A percentile compares a stretch with the other conserved stretches of the same genome.
Evolutionary conservation across 1,140 invertebrate genomes (phyloP).

Genomic region (Saccostrea echinata): DNA sequence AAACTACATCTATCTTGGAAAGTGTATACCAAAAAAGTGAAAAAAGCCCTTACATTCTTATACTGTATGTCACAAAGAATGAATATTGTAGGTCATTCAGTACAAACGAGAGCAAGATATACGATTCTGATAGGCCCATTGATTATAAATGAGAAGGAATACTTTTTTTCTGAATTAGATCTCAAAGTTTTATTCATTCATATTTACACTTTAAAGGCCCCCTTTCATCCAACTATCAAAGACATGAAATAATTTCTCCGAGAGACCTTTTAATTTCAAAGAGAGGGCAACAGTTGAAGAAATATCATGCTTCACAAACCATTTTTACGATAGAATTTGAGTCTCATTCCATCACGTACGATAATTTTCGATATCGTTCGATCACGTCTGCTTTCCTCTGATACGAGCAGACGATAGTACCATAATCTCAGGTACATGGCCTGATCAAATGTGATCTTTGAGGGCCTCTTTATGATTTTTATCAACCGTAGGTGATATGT

Average conservation of each 20-base stretch:
- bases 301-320: not conserved
- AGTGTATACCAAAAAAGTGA: not conserved
- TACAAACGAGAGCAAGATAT: not conserved
- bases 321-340: slow-evolving; percentile 32
- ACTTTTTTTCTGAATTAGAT: not conserved
- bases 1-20: no score
- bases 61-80: not conserved
- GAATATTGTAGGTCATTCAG: not conserved
- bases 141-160: not conserved
- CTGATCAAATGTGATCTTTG: slow-evolving; percentile 5
- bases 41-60: not conserved
- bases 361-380: not conserved
- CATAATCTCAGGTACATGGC: not conserved
- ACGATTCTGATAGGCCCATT: not conserved
- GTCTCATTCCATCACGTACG: not conserved
- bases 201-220: not conserved
- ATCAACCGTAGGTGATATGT: not conserved
- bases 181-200: no score
- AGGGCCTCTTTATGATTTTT: not conserved
- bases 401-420: slow-evolving; percentile 15
- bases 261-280: not conserved
- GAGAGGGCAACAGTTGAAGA: not conserved
- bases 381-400: slow-evolving; percentile 1
- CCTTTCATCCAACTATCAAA: not conserved
- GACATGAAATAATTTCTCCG: not conserved